Percentiles rank a stretch among this genome's conserved stretches.
Conservation (phyloP, 2,888 invertebrate genomes). For the Chalcosyrphus nemorum region DNA sequence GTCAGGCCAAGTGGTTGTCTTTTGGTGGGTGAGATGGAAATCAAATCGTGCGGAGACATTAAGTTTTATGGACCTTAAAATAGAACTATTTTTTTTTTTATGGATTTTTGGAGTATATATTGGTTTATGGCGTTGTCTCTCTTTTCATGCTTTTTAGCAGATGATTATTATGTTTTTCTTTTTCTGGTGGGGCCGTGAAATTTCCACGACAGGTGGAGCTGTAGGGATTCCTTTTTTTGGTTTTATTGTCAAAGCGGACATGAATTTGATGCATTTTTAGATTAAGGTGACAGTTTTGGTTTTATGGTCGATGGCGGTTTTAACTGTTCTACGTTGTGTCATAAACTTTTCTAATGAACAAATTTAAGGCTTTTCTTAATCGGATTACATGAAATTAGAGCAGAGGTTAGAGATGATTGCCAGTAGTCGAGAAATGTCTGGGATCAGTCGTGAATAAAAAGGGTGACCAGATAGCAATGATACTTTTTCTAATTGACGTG, state of each 20-base stretch:
- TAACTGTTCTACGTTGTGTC: too few species aligned
- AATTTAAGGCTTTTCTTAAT: too few species aligned
- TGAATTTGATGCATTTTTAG: slow-evolving; percentile 8
- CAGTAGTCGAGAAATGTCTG: too few species aligned
- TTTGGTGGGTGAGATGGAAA: slow-evolving; percentile 28
- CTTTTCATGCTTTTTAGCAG: slow-evolving; percentile 47
- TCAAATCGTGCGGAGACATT: slow-evolving; percentile 39
- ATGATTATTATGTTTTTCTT: slow-evolving; percentile 12
- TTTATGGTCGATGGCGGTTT: too few species aligned
- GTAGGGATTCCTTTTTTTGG: background rate
- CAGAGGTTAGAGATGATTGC: too few species aligned
- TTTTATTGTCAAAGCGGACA: slow-evolving; percentile 5
- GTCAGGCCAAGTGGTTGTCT: slow-evolving; percentile 5
- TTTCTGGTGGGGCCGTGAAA: slow-evolving; percentile 3
- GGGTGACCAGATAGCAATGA: too few species aligned
- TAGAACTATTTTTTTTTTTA: slow-evolving; percentile 67
- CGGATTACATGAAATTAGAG: too few species aligned
- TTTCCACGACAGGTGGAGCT: slow-evolving; percentile 23
- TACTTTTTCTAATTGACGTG: too few species aligned
- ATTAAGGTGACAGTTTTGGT: slow-evolving; percentile 12
- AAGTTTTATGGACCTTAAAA: slow-evolving; percentile 49
- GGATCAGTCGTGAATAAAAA: too few species aligned
- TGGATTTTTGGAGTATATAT: slow-evolving; percentile 15
- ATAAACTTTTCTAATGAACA: too few species aligned
- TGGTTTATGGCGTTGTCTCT: slow-evolving; percentile 38